Evolutionary conservation across 2,888 invertebrate species (phyloP).

Genomic region (Dioctria rufipes): DNA sequence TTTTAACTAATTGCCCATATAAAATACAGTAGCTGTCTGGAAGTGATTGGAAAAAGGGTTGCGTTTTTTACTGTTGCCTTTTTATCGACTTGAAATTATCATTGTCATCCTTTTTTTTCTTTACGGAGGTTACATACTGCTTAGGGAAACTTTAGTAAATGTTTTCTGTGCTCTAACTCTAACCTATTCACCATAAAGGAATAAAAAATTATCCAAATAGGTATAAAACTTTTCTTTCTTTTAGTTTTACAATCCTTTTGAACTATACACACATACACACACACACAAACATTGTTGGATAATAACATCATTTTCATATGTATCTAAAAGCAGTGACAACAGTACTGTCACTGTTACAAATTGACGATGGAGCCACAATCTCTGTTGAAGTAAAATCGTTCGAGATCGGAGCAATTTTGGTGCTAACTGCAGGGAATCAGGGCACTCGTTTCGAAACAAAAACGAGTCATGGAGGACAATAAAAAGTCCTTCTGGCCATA

Average conservation of each 20-base stretch:
- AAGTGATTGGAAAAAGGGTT: not conserved
- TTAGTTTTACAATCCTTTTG: no score
- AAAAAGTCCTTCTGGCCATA: slow-evolving; percentile 54
- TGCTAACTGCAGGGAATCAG: slow-evolving; percentile 50
- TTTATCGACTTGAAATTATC: no score
- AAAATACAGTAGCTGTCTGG: slow-evolving; percentile 33
- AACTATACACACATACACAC: no score
- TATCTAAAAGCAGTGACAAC: not conserved
- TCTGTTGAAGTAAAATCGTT: slow-evolving; percentile 44
- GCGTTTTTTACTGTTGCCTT: no score
- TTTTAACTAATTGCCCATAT: slow-evolving; percentile 24
- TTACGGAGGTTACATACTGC: no score
- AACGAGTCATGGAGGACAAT: slow-evolving; percentile 51
- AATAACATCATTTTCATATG: not conserved
- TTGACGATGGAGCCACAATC: slow-evolving; percentile 43
- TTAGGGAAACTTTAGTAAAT: no score
- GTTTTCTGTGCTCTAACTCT: no score
- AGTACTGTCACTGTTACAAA: slow-evolving; percentile 20
- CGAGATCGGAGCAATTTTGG: slow-evolving; percentile 41
- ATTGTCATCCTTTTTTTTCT: no score
- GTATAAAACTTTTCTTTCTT: no score
- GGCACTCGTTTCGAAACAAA: slow-evolving; percentile 34
- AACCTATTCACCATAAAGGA: no score
- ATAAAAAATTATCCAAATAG: no score
- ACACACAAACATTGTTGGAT: not conserved